Base-by-base conservation (phyloP, 2,797 vertebrate species). In the Morus bassanus region DNA sequence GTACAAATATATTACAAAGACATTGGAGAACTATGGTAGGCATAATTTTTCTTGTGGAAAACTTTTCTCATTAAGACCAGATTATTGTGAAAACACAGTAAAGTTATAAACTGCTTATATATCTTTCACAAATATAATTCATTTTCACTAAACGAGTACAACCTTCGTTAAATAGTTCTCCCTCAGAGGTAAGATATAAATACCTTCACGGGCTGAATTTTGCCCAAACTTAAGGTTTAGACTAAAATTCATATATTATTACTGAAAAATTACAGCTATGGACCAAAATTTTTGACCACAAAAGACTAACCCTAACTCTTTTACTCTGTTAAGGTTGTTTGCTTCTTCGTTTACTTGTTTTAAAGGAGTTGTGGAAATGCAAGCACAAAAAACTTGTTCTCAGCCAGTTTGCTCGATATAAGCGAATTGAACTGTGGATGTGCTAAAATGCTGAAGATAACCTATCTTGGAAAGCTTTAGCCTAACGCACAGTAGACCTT, bases 41-140 rank as follows among this genome's bases (percentile, higher is more conserved):
- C 48, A 53, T 89, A 85, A 68, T 78, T 95, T 92, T 95, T 93
- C 85, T 75, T 57, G 33, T 51, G 45, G 72, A 89, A 94, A 95
- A 64, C 24, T 83, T 95, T 83, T 53, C 64, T 85, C 33, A 33
- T 91, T 94, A 91, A 85, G 56, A 74, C 18, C 24, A 88, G 10
- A 3, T 84, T 78, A 67, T 68, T 81, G 27, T 81, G 72, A 76
- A 84, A 89, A 60, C 13, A 45, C 50, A 39, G 5, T 70, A 35
- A 76, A 85, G 79, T 74, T 51, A 63, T 60, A 59, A 90, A 89
- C 13, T 48, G 10, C 18, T 78, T 88, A 43, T 57, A 12, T 48
- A 19, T 68, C 39, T 89, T 87, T 91, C n/a, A 74, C 48, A 94
- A 80, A 33, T 1, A 33, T 53, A 56, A 92, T 39, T 69, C 0